Evolutionary conservation across 2,888 invertebrate species (phyloP), one percentile per base, ranked within the genome.

Genomic region (Machimus atricapillus): DNA sequence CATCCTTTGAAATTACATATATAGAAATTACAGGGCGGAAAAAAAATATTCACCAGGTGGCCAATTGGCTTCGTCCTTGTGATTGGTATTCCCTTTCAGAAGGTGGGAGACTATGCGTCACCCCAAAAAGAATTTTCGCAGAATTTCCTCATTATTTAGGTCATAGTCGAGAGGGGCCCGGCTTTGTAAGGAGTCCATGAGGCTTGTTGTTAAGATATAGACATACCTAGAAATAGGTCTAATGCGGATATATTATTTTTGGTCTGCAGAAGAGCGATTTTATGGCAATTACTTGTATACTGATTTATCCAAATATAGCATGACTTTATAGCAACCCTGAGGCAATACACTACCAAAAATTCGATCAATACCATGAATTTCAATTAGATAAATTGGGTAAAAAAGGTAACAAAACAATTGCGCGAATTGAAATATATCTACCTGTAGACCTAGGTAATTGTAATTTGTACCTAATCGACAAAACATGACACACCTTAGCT

Each of bases 71-170:
- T 66, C 19, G 66, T 66, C 66, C 66, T 66, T 66, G 66, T 27
- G 66, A 37, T 46, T 79, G 46, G 31, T 23, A 79, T 79, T 52
- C 16, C 52, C 79, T 40, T 27, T 12, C 16, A 2, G 16, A 52
- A 6, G 52, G 79, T 79, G 79, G 79, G 31, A 79, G 52, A 27
- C 23, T 52, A 79, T 46, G 79, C 52, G 79, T 79, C 79, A 79
- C 6, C 76, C 37, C 37, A n/a, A n/a, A n/a, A 27, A 40, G 12
- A 40, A 37, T 58, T 66, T 46, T 82, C 34, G 58, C 34, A 82
- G 40, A 82, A 56, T 66, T 82, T 82, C 27, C 37, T 27, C 56
- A 46, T 66, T 34, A 82, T 82, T 58, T 66, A 82, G 82, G 82
- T 82, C 82, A 82, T 66, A 66, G 66, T 66, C 23, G 27, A 19